Base-by-base conservation (phyloP, 2,113 vertebrate species). In the Sterrhoptilus dennistouni region DNA sequence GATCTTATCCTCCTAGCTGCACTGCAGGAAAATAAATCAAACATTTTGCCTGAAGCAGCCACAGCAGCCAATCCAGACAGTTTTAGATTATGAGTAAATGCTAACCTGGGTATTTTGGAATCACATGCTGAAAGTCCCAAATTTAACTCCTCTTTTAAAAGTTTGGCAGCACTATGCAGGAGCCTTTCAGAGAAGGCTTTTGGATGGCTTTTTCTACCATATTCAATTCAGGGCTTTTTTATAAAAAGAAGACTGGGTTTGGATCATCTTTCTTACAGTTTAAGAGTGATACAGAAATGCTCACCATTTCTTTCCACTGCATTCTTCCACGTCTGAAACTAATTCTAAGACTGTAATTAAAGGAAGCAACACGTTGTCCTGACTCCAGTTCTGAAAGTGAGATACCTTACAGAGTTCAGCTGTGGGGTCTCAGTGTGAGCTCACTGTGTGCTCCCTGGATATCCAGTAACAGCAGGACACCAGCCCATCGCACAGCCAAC, bases 51-150 rank as follows among this genome's bases (percentile, higher is more conserved):
- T 74, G 14, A 50, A 53, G 19, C 6, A 80, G 27, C 12, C 35
- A 57, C 11, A 87, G 18, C 14, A 49, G 59, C 78, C 89, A 78
- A 78, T 75, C 83, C 65, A 38, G 25, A 86, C 28, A 74, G 76
- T 63, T 90, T 84, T 71, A 63, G 40, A 66, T n/a, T 83, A 50
- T 42, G 80, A 92, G 66, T 95, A 96, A 94, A 84, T 47, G 96
- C 72, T 90, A 87, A 97, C 40, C 71, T 76, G 38, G 13, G 8
- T 82, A 89, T 80, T 94, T 40, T 33, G 36, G 57, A 95, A 82
- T 57, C 20, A 36, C 20, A 45, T 6, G 7, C 47, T 78, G 14
- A 36, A 71, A 74, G 22, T 81, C 36, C 11, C 56, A 47, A 74
- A 84, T 75, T 75, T 63, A 93, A 64, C 40, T 79, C 27, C 18